Percentiles rank a stretch among this genome's conserved stretches.
These are phyloP conservation scores for Gephyroberyx darwinii DNA, from an alignment of 2,797 vertebrate species.

Conservation along the genomic window DNA sequence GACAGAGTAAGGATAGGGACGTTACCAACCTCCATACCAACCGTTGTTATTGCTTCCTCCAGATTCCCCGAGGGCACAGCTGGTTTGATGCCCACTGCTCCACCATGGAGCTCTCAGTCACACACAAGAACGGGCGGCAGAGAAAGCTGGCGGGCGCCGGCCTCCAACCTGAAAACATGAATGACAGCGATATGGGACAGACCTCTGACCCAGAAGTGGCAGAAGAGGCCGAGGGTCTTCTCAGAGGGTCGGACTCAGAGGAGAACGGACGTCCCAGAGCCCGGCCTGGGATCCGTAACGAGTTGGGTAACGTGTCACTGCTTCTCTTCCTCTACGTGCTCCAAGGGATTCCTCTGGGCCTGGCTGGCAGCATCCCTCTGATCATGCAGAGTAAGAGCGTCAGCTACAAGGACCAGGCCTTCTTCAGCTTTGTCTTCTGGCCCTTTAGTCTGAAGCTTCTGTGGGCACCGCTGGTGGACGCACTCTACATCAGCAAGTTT, in stretches of 20 bases:
- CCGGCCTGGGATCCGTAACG: constrained; percentile 75
- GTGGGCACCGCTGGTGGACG: constrained; percentile 96
- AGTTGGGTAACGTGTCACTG: constrained; percentile 88
- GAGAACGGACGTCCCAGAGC: constrained; percentile 32
- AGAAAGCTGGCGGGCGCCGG: constrained; percentile 64
- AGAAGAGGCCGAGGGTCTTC: constrained; percentile 76
- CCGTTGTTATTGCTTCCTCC: neutral
- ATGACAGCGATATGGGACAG: constrained; percentile 41
- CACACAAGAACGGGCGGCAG: constrained; percentile 80
- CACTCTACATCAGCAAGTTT: constrained; percentile 89
- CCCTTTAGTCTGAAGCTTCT: constrained; percentile 97
- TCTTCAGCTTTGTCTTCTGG: constrained; percentile 99
- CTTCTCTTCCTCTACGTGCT: constrained; percentile 96
- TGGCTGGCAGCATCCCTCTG: constrained; percentile 95
- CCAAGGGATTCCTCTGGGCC: constrained; percentile 95
- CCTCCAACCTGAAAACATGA: constrained; percentile 25
- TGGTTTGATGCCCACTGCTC: constrained; percentile 69
- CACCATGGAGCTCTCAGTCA: constrained; percentile 75
- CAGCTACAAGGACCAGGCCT: constrained; percentile 97
- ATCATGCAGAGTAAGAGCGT: constrained; percentile 93
- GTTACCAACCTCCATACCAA: too few species aligned
- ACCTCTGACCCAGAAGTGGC: constrained; percentile 73
- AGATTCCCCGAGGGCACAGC: constrained; percentile 67
- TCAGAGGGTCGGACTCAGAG: constrained; percentile 61
- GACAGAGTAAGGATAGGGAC: too few species aligned